These are phyloP conservation scores for Orthonevra nobilis DNA, from an alignment of 2,888 invertebrate species.

Conservation along the genomic window DNA sequence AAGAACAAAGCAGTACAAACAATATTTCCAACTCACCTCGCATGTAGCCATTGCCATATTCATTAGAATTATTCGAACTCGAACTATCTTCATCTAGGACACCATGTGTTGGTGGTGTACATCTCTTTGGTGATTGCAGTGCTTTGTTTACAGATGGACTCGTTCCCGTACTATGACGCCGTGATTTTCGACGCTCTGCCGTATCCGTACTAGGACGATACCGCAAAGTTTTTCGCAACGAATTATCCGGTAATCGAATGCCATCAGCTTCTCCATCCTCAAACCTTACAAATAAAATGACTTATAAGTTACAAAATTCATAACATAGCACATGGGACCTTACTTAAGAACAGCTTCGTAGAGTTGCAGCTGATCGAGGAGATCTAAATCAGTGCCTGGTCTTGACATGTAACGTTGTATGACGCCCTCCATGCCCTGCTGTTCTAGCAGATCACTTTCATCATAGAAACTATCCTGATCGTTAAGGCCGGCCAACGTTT, in stretches of 20 bases:
- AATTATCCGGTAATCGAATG: constrained; percentile 84
- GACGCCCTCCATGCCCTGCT: constrained; percentile 93
- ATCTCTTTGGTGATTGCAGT: constrained; percentile 75
- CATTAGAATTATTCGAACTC: constrained; percentile 81
- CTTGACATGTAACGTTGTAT: constrained; percentile 94
- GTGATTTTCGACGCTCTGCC: constrained; percentile 88
- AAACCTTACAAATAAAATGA: constrained; percentile 73
- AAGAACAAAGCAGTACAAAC: too few species aligned
- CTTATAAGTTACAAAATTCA: too few species aligned
- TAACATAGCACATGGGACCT: constrained; percentile 79
- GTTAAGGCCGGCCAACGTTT: constrained; percentile 94
- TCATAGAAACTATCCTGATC: constrained; percentile 99
- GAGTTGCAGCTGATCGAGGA: constrained; percentile 95
- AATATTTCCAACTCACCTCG: constrained; percentile 33
- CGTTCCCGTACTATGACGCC: constrained; percentile 87
- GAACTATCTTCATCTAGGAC: constrained; percentile 80
- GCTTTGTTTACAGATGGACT: constrained; percentile 81
- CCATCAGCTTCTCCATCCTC: constrained; percentile 82
- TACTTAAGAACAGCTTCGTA: constrained; percentile 96
- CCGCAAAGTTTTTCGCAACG: constrained; percentile 87
- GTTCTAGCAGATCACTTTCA: constrained; percentile 96
- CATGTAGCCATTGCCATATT: constrained; percentile 75
- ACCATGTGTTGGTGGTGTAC: constrained; percentile 76
- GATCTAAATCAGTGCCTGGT: constrained; percentile 95
- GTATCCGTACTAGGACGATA: constrained; percentile 84